Evolutionary conservation across 2,888 invertebrate genomes (phyloP), one percentile per base, ranked within the genome.

Genomic region (Tricholauxania praeusta): DNA sequence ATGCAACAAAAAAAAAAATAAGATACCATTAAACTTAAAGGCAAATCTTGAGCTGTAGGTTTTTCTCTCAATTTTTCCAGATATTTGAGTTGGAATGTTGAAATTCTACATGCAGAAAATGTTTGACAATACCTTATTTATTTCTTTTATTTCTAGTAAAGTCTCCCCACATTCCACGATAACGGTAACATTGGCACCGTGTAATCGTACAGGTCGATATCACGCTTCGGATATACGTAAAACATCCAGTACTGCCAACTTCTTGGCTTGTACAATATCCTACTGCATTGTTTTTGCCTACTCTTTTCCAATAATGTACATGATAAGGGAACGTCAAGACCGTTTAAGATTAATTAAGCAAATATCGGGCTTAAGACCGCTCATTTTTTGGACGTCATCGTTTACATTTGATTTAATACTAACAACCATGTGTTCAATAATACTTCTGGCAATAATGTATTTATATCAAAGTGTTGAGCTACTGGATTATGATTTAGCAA

Each of bases 301-400:
- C 77, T 71, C 76, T 0, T 71, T 75, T 6, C 15, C 74, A 12
- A 7, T 74, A 4, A 48, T 76, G 12, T 67, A 49, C 19, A 48
- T 64, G 3, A 72, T 81, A 2, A 48, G 63, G 2, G 76, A 82
- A 17, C 69, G 73, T 0, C 7, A 28, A 4, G 63, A 68, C 14
- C 8, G 72, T 10, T 72, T 79, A 19, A 82, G 76, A 63, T 72
- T 74, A 6, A 75, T 79, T 6, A 81, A 83, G 39, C 75, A 72
- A 2, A 72, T 82, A 39, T 75, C 80, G 2, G 82, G 83, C 19
- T 69, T 76, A 1, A 57, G 74, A 0, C 53, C 75, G 1, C 22
- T 12, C 2, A 64, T 68, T 8, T 79, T 75, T 51, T 69, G 75
- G 63, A 0, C 60, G 0, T 15, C 76, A 12, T 28, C 73, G 3